These are phyloP conservation scores for Siderastrea radians DNA, from an alignment of 92 coral and sea anemone genomes.

Conservation along the genomic window DNA sequence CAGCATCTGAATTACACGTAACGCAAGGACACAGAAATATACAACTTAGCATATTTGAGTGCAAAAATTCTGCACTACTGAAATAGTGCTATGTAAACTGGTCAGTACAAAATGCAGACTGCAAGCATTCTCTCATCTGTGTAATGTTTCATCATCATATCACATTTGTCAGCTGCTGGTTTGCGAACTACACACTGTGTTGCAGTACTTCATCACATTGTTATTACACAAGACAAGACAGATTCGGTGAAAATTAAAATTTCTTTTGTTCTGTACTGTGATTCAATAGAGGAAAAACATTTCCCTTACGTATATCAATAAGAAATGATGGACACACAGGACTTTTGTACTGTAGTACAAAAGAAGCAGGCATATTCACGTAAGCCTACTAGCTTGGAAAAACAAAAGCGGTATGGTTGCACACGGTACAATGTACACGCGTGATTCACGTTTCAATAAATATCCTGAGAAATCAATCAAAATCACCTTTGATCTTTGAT, in stretches of 20 bases:
- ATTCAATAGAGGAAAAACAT: background rate
- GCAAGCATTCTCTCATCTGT: background rate
- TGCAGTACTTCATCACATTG: background rate
- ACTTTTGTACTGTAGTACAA: too few species aligned
- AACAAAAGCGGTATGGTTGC: too few species aligned
- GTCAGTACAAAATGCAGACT: too few species aligned
- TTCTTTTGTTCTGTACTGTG: background rate
- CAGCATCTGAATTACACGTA: too few species aligned
- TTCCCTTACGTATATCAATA: background rate
- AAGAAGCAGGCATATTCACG: too few species aligned
- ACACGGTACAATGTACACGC: too few species aligned
- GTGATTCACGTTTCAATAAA: background rate
- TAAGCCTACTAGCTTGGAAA: too few species aligned
- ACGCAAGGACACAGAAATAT: too few species aligned
- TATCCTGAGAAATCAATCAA: background rate
- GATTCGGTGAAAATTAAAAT: background rate
- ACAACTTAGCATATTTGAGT: too few species aligned
- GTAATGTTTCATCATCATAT: background rate
- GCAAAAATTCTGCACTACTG: too few species aligned
- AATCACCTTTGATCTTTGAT: constrained; percentile 49
- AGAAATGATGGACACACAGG: too few species aligned
- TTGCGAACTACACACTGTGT: background rate
- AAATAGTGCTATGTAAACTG: too few species aligned
- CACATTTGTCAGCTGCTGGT: background rate
- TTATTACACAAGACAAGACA: background rate